A percentile compares a stretch with the other conserved stretches of the same genome.
These are phyloP conservation scores for Falco peregrinus DNA, from an alignment of 2,797 vertebrate genomes.

Conservation along the genomic window DNA sequence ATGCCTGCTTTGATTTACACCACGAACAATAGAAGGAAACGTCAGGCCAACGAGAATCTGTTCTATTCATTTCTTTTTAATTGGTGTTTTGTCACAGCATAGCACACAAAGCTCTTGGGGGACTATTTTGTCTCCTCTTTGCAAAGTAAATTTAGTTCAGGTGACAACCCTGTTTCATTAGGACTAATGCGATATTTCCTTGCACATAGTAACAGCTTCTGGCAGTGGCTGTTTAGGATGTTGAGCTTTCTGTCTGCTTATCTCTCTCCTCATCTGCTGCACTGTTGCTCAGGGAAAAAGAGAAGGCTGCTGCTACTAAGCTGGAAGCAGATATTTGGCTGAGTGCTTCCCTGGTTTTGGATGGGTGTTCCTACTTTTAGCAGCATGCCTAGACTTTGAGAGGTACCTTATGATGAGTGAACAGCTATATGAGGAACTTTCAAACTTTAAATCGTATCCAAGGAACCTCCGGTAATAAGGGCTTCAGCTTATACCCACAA, in stretches of 20 bases:
- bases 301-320: not conserved
- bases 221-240: not conserved
- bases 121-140: not conserved
- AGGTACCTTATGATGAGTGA: constrained; percentile 58
- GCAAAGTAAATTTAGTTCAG: not conserved
- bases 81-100: not conserved
- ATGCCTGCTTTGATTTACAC: constrained; percentile 30
- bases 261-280: not conserved
- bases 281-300: not conserved
- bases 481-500: constrained; percentile 59
- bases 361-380: not conserved
- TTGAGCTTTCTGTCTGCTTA: fast-evolving
- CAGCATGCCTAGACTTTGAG: constrained; percentile 36
- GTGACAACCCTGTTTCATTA: not conserved
- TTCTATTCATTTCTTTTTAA: not conserved
- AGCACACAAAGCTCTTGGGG: not conserved
- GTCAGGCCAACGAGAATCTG: not conserved
- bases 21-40: not conserved
- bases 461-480: constrained; percentile 64
- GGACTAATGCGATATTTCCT: not conserved
- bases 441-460: constrained; percentile 26
- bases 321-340: constrained; percentile 8
- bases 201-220: not conserved
- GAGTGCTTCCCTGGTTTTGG: constrained; percentile 16
- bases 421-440: constrained; percentile 48